Percentiles rank a stretch among this genome's conserved stretches.
Conservation (phyloP, 1,140 invertebrate genomes). For the Sesamia nonagrioides region DNA sequence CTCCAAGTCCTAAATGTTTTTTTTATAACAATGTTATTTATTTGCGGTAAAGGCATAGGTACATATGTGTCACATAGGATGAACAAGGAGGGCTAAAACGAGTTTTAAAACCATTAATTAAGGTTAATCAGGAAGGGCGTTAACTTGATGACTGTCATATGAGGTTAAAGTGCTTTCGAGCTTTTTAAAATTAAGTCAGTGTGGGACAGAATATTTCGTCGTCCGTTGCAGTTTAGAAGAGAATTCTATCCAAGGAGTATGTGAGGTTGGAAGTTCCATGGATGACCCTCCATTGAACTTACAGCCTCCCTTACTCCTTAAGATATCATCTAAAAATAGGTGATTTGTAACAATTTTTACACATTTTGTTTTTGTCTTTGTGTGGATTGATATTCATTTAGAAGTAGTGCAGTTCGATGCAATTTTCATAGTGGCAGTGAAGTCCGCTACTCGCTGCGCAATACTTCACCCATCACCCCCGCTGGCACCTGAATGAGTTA, state of each 20-base stretch:
- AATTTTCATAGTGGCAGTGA: no score
- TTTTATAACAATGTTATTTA: conserved; percentile 21
- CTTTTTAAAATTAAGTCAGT: neutral
- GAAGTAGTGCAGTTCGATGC: no score
- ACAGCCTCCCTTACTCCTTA: no score
- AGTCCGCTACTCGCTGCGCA: no score
- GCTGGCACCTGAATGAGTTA: no score
- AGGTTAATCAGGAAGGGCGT: conserved; percentile 44
- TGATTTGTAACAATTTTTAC: conserved; percentile 1
- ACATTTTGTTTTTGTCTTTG: neutral
- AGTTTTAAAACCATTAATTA: conserved; percentile 46
- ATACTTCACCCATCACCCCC: no score
- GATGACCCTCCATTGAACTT: no score
- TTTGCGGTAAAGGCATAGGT: neutral
- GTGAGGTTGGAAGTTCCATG: no score
- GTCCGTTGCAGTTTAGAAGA: neutral
- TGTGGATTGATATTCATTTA: neutral
- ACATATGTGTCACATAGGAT: neutral
- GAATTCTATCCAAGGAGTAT: conserved; percentile 10
- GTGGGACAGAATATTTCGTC: neutral
- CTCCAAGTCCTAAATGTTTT: neutral
- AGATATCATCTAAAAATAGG: neutral
- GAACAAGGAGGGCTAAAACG: neutral
- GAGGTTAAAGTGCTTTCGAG: conserved; percentile 13
- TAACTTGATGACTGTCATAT: conserved; percentile 38